These are phyloP conservation scores for Desmophyllum pertusum DNA, from an alignment of 92 coral and sea anemone genomes.

Conservation along the genomic window DNA sequence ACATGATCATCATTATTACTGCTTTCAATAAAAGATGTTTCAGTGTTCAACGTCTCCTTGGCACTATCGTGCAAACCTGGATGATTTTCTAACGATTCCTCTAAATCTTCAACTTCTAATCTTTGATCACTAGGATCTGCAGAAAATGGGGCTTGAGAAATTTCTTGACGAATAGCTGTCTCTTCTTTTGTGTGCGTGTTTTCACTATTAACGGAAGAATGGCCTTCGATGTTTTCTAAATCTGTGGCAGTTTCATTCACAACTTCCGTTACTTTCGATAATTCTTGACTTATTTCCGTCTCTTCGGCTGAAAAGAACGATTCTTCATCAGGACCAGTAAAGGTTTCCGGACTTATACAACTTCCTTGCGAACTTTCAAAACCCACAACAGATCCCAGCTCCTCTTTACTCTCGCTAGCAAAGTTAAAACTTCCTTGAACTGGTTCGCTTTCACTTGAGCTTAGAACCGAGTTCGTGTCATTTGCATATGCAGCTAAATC, in stretches of 20 bases:
- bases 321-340: conserved; percentile 37
- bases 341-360: conserved; percentile 17
- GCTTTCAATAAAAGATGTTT: background rate
- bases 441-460: background rate
- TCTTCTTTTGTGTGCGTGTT: background rate
- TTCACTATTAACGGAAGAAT: background rate
- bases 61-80: background rate
- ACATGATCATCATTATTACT: background rate
- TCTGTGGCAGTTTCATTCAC: background rate
- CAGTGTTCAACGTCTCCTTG: background rate
- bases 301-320: conserved; percentile 45
- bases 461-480: background rate
- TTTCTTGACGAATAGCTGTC: background rate
- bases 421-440: background rate
- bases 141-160: background rate
- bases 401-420: conserved; percentile 10
- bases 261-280: background rate
- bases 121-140: background rate
- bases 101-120: background rate
- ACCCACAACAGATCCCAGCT: background rate
- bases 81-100: background rate
- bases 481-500: background rate
- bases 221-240: background rate
- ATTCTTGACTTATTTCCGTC: conserved; percentile 28
- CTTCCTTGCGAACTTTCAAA: conserved; percentile 10